phyloP scores from a whole-genome alignment of 1,140 invertebrate genomes.

The Tetranychus urticae region DNA sequence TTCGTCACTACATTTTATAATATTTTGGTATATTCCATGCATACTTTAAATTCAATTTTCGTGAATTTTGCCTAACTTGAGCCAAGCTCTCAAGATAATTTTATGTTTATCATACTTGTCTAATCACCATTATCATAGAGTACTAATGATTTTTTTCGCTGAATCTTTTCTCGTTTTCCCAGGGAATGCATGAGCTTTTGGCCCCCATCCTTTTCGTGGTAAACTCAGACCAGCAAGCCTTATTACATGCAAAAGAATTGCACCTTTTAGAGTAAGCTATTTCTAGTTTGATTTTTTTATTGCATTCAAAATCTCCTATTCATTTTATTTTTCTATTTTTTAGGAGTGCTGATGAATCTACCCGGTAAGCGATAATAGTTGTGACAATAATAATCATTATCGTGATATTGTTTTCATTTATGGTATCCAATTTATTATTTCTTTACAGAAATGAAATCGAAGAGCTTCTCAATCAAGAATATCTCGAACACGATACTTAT shows the following conservation, averaged over 20 bases:
- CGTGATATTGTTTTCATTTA: no score
- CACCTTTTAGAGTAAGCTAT: conserved; percentile 19
- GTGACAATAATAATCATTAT: no score
- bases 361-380: neutral
- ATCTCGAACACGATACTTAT: conserved; percentile 8
- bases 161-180: conserved; percentile 11
- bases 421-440: neutral
- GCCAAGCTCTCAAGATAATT: no score
- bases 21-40: neutral
- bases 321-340: neutral
- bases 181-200: conserved; percentile 60
- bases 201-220: conserved; percentile 48
- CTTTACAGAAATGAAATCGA: conserved; percentile 3
- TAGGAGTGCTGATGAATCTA: neutral
- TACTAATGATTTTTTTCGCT: neutral
- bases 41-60: no score
- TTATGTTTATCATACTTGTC: no score
- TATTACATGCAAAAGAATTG: conserved; percentile 25
- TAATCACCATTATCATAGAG: no score
- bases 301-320: neutral
- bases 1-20: neutral
- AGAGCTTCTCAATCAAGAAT: conserved; percentile 5
- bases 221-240: conserved; percentile 40
- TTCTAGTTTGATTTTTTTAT: neutral
- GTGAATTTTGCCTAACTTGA: no score